phyloP scores from a whole-genome alignment of 2,113 vertebrate genomes.

The Callospermophilus lateralis region DNA sequence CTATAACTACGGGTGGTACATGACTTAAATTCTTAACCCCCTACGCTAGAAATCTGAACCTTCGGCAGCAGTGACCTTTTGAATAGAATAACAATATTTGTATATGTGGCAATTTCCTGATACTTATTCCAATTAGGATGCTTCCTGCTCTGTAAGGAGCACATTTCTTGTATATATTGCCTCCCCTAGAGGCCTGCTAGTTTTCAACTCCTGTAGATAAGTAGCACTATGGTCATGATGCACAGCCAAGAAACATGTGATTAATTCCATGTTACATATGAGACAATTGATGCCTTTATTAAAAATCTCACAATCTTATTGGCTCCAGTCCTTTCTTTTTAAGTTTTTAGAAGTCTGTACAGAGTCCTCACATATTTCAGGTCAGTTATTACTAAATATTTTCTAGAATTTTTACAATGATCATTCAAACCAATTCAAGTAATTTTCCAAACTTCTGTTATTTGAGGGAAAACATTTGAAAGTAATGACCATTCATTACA shows the following conservation, averaged over 20 bases:
- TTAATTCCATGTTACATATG: neutral
- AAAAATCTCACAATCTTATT: neutral
- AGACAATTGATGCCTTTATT: neutral
- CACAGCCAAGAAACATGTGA: neutral
- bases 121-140: neutral
- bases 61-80: neutral
- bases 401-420: constrained; percentile 31
- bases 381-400: neutral
- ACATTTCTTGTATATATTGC: neutral
- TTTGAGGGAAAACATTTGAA: constrained; percentile 52
- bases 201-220: neutral
- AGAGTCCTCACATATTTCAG: neutral
- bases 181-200: neutral
- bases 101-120: fast-evolving
- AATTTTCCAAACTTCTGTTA: constrained; percentile 16
- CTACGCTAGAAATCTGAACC: neutral
- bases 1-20: neutral
- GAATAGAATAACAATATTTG: neutral
- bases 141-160: neutral
- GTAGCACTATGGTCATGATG: neutral
- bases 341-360: neutral
- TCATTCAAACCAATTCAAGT: neutral
- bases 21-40: neutral
- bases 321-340: neutral
- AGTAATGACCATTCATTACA: neutral